A percentile compares a stretch with the other conserved stretches of the same genome.
phyloP scores from a whole-genome alignment of 2,113 vertebrate genomes.

The Trematocara unimaculatum region DNA sequence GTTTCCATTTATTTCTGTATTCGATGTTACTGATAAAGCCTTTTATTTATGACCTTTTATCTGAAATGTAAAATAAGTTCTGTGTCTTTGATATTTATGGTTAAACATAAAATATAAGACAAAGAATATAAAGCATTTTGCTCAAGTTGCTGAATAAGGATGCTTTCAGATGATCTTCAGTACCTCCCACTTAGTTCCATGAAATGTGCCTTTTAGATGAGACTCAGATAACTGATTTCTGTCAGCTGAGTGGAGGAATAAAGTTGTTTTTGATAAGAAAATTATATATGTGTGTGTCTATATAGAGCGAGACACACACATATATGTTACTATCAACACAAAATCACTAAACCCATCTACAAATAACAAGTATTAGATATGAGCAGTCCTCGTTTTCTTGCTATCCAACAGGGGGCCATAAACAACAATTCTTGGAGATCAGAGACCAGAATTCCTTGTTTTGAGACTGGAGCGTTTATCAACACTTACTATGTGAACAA shows the following conservation, averaged over 20 bases:
- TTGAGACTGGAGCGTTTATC: slow-evolving; percentile 31
- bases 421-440: slow-evolving; percentile 45
- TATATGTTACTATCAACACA: neutral
- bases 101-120: neutral
- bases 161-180: neutral
- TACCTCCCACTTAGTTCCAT: neutral
- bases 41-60: neutral
- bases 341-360: neutral
- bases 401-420: slow-evolving; percentile 46
- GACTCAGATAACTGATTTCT: neutral
- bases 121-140: neutral
- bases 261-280: neutral
- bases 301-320: accelerated
- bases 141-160: neutral
- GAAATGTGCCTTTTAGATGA: neutral
- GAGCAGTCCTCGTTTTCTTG: neutral
- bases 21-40: neutral
- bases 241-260: neutral
- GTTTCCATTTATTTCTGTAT: neutral
- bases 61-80: neutral
- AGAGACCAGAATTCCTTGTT: slow-evolving; percentile 14
- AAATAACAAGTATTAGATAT: neutral
- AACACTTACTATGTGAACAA: slow-evolving; percentile 37
- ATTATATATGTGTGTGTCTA: neutral
- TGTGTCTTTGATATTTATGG: neutral